Base-by-base conservation (phyloP, 2,113 vertebrate genomes). In the Corythornis madagascariensis region DNA sequence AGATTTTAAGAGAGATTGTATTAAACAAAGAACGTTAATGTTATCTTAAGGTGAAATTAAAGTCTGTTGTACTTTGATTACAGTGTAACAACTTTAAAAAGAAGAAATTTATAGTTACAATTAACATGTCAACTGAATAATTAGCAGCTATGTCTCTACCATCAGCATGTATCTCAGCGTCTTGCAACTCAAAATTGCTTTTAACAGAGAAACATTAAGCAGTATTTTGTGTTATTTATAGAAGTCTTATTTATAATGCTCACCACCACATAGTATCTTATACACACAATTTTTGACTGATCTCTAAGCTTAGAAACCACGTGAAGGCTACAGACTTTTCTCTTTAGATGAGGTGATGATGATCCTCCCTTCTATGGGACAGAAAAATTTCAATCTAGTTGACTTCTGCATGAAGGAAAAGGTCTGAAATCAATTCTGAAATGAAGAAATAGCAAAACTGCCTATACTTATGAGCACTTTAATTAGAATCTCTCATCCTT, bases 91-190 rank as follows among this genome's bases (percentile, higher is more conserved):
- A 81, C 72, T 95, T 81, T 72, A 84, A 78, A 83, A 25, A 83
- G 47, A 76, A 79, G 16, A 63, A 92, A 94, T 77, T 81, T 92
- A 89, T n/a, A 88, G 79, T 80, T 88, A 84, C 43, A 92, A 90
- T 94, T 93, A 95, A 78, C 53, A 56, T 56, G 77, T 88, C 88
- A 94, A 26, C 61, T 52, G 22, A 86, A 86, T 48, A 81, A 91
- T 75, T 71, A 86, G 19, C 26, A 86, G 60, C 61, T 90, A 45
- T 7, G 8, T 42, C 29, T 86, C 48, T 78, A 61, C 48, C 48
- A 89, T 72, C 43, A 92, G n/a, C 60, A 64, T 78, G 4, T 61
- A 64, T 72, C 83, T 80, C 52, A 40, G 15, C 28, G 40, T 65
- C 59, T 72, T 79, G n/a, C 26, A 77, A 52, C 13, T 73, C 38